phyloP scores from a whole-genome alignment of 2,888 invertebrate genomes.

The Chesias legatella region DNA sequence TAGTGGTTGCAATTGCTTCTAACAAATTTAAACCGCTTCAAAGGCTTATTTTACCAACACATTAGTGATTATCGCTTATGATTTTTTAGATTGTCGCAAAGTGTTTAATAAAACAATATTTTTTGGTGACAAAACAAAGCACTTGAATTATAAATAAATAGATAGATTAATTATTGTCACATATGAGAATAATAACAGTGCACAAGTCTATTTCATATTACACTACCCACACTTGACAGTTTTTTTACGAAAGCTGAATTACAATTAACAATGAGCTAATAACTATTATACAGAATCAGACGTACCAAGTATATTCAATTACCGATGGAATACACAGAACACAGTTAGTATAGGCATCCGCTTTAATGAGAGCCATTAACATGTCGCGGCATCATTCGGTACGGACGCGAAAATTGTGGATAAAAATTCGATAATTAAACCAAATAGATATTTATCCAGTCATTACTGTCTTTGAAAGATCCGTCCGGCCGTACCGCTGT shows the following conservation, averaged over 20 bases:
- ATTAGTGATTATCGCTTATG: too few species aligned
- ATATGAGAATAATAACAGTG: too few species aligned
- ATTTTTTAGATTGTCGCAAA: too few species aligned
- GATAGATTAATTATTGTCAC: too few species aligned
- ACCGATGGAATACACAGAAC: not conserved
- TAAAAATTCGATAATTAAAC: constrained; percentile 11
- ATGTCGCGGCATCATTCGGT: constrained; percentile 5
- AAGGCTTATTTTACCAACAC: too few species aligned
- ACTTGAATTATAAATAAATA: too few species aligned
- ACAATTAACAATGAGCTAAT: constrained; percentile 14
- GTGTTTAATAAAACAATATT: too few species aligned
- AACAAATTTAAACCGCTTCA: too few species aligned
- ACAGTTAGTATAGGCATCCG: not conserved
- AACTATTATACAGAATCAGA: constrained; percentile 5
- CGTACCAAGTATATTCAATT: constrained; percentile 9
- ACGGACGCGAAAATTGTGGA: constrained; percentile 15
- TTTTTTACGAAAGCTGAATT: constrained; percentile 7
- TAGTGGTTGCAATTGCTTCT: too few species aligned
- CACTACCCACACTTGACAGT: constrained; percentile 1
- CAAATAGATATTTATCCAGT: constrained; percentile 4
- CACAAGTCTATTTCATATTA: too few species aligned
- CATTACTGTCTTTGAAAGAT: not conserved
- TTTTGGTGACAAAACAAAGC: too few species aligned
- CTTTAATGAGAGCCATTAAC: constrained; percentile 14
- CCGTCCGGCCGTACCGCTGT: not conserved